phyloP scores from a whole-genome alignment of 2,888 invertebrate species.

The Microplitis deprimator region DNA sequence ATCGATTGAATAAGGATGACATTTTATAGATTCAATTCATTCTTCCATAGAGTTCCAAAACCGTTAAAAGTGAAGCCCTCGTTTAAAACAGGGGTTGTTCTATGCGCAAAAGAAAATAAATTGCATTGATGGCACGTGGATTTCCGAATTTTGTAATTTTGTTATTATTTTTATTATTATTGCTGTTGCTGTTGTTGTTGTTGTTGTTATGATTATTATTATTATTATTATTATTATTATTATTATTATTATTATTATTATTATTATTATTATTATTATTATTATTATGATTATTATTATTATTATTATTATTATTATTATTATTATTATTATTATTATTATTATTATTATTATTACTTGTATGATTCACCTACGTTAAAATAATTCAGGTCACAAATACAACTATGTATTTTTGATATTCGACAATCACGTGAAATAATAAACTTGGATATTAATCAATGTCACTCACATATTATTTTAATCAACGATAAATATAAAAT shows the following conservation, averaged over 20 bases:
- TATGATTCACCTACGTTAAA: not conserved
- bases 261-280: not conserved
- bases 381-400: not conserved
- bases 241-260: not conserved
- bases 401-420: not conserved
- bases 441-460: not conserved
- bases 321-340: not conserved
- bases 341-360: not conserved
- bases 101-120: not conserved
- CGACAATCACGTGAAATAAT: not conserved
- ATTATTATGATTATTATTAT: not conserved
- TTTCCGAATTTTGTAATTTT: not conserved
- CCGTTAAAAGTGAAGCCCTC: too few species aligned
- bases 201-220: not conserved
- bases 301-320: not conserved
- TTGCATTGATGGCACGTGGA: not conserved
- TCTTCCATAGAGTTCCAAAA: too few species aligned
- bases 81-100: too few species aligned
- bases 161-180: too few species aligned
- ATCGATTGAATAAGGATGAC: not conserved
- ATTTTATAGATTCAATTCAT: not conserved
- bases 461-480: not conserved
- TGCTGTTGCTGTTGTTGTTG: not conserved
- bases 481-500: not conserved
- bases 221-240: not conserved